phyloP scores from a whole-genome alignment of 1,140 invertebrate genomes.

The Triops longicaudatus region DNA sequence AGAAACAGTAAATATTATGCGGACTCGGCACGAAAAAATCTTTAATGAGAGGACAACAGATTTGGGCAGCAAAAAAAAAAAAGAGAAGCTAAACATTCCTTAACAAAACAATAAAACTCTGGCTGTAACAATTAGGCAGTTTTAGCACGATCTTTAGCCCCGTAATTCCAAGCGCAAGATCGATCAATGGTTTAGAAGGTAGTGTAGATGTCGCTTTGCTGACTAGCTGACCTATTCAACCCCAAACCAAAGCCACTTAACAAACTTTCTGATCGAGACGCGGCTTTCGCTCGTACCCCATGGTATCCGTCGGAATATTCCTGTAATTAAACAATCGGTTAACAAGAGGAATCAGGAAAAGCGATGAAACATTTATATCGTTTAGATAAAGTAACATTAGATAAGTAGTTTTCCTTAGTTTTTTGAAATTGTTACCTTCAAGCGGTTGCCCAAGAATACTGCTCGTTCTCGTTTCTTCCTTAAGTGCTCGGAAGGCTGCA shows the following conservation, averaged over 20 bases:
- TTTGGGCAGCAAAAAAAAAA: background rate
- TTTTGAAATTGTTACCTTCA: constrained; percentile 37
- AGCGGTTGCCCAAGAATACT: constrained; percentile 68
- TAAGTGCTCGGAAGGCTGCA: constrained; percentile 83
- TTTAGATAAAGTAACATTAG: no score
- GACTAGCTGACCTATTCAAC: constrained; percentile 61
- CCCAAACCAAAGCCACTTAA: constrained; percentile 40
- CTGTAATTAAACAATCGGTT: constrained; percentile 37
- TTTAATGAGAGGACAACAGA: background rate
- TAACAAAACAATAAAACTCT: constrained; percentile 8
- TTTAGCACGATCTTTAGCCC: background rate
- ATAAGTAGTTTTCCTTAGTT: no score
- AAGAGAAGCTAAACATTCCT: background rate
- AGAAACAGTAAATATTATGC: background rate
- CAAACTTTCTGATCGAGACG: constrained; percentile 49
- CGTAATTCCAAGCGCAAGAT: background rate
- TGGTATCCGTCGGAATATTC: constrained; percentile 70
- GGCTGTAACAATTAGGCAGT: background rate
- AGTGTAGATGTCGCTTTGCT: constrained; percentile 67
- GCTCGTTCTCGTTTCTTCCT: constrained; percentile 82
- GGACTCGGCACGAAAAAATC: background rate
- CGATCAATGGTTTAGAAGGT: constrained; percentile 35
- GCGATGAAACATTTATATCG: background rate
- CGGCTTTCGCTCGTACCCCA: constrained; percentile 48
- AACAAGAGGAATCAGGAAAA: background rate